A percentile compares a stretch with the other conserved stretches of the same genome.
Evolutionary conservation across 2,113 vertebrate genomes (phyloP).

Genomic region (Dryoscopus gambensis): DNA sequence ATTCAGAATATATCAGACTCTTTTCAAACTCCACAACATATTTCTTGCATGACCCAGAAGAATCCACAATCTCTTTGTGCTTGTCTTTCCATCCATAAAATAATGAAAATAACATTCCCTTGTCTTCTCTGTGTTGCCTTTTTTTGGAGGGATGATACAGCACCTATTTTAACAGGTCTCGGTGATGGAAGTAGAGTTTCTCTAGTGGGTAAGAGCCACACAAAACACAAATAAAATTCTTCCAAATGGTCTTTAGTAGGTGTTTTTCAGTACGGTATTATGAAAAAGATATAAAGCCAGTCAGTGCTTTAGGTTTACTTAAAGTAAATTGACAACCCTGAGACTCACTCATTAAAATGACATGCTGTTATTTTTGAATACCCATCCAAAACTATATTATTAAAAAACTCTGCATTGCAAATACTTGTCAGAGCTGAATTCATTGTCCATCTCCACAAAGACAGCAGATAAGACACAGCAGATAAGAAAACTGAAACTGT

Average conservation of each 20-base stretch:
- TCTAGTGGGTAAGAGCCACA: neutral
- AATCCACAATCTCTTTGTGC: neutral
- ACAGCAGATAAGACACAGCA: neutral
- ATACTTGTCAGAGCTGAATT: neutral
- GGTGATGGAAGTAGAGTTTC: neutral
- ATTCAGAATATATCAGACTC: neutral
- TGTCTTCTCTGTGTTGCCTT: neutral
- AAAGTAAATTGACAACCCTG: neutral
- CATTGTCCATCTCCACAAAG: neutral
- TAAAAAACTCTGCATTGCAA: neutral
- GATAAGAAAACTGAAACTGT: constrained; percentile 6
- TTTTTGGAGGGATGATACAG: neutral
- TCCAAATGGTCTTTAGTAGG: neutral
- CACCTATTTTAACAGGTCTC: neutral
- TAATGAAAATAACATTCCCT: neutral
- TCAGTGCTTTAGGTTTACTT: neutral
- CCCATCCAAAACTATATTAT: neutral
- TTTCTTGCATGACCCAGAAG: neutral
- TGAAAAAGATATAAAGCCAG: neutral
- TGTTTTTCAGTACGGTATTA: neutral
- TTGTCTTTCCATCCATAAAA: neutral
- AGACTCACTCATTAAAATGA: neutral
- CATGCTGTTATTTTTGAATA: neutral
- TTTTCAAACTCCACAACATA: neutral
- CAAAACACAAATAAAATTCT: neutral